Conservation (phyloP, 1,140 invertebrate genomes). For the Diplogasteroides magnus region DNA sequence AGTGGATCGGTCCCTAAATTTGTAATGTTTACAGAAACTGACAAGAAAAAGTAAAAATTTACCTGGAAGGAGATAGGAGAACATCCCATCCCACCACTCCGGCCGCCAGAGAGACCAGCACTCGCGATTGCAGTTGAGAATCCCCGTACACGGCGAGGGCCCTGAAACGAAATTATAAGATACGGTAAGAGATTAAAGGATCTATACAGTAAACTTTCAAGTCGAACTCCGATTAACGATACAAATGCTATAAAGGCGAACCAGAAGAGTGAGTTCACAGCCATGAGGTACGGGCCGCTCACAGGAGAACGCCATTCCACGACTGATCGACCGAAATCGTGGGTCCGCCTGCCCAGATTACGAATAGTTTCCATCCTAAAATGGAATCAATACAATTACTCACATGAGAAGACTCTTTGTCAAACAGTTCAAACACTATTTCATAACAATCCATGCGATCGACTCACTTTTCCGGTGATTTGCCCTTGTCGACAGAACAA, state of each 20-base stretch:
- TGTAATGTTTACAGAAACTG: too few relatives aligned
- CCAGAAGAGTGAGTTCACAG: conserved; percentile 29
- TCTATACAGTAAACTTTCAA: too few relatives aligned
- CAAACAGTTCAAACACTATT: too few relatives aligned
- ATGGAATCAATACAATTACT: background rate
- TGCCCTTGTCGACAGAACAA: too few relatives aligned
- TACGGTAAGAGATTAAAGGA: too few relatives aligned
- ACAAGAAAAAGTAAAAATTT: too few relatives aligned
- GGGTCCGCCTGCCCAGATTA: background rate
- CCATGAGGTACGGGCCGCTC: conserved; percentile 28
- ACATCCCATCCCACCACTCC: conserved; percentile 29
- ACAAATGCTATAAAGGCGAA: conserved; percentile 12
- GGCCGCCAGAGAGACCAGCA: conserved; percentile 13
- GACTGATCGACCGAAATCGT: conserved; percentile 13
- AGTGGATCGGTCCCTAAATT: conserved; percentile 22
- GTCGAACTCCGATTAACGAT: too few relatives aligned
- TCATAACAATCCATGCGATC: too few relatives aligned
- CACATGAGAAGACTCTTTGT: too few relatives aligned
- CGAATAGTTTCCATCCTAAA: conserved; percentile 6
- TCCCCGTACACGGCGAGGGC: conserved; percentile 17
- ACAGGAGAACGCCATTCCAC: conserved; percentile 31
- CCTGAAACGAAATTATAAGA: conserved; percentile 7
- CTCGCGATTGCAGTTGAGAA: conserved; percentile 5
- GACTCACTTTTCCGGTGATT: too few relatives aligned
- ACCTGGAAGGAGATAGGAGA: conserved; percentile 26